Evolutionary conservation across 2,888 invertebrate species (phyloP), one percentile per base, ranked within the genome.

Genomic region (Diarsia brunnea): DNA sequence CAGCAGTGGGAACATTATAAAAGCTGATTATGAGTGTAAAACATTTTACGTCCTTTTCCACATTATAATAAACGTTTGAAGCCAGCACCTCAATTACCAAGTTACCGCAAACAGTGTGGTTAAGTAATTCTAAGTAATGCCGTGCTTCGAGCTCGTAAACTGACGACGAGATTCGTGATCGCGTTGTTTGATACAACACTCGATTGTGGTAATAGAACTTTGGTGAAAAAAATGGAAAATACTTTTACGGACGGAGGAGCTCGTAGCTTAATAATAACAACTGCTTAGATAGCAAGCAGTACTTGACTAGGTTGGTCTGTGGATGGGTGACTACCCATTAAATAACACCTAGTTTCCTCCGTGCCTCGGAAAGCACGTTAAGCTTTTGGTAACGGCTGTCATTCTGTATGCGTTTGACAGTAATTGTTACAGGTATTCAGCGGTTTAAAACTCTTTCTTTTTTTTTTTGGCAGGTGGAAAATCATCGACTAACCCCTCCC

Each of bases 91-190:
- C 63, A n/a, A 43, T 63, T 63, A 63, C 63, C 43, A 63, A 43
- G 63, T 63, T 63, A 63, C 63, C 63, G 63, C 43, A 63, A 43
- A 24, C 64, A 16, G 24, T 11, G 64, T 45, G 19, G 64, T 43
- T 45, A 64, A 45, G 43, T 64, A 63, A 63, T 63, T 63, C 63
- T 63, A 63, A 43, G 63, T 63, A 63, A 63, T 63, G 63, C 43
- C 63, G 63, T 63, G 63, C 63, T 43, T 63, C 0, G 2, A 43
- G 63, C 63, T 63, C 63, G 43, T 63, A 43, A 63, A 31, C 63
- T 24, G 43, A 43, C 63, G 38, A n/a, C 43, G 43, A 63, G 63
- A 43, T 63, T 63, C 0, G 63, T 43, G 1, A 63, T 43, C 43
- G 43, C n/a, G 63, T 43, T 43, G 43, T 63, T 63, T 63, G 43